Conservation (phyloP, 1,140 invertebrate species). For the Diploscapter pachys region DNA sequence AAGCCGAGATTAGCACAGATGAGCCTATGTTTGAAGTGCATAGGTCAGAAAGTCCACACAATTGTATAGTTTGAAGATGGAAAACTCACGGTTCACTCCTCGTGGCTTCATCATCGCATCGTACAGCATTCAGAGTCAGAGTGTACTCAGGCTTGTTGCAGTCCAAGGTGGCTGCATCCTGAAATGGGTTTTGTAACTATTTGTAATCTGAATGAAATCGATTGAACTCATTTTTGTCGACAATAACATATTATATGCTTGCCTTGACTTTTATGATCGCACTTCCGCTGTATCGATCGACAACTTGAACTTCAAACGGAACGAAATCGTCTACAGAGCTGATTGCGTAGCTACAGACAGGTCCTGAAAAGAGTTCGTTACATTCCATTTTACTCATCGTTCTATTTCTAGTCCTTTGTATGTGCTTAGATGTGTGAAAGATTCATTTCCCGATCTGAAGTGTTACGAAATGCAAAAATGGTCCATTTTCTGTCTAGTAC, state of each 20-base stretch:
- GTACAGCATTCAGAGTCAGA: constrained; percentile 45
- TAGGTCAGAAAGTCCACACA: no score
- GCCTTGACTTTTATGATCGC: constrained; percentile 46
- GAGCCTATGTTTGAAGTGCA: no score
- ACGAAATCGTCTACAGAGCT: constrained; percentile 38
- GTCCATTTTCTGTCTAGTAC: constrained; percentile 19
- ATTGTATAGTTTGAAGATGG: background rate
- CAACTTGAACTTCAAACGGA: constrained; percentile 47
- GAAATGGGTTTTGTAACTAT: background rate
- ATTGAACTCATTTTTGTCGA: background rate
- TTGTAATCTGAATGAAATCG: background rate
- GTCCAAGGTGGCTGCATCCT: constrained; percentile 44
- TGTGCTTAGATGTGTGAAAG: constrained; percentile 6
- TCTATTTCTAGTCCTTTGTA: background rate
- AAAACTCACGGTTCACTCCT: constrained; percentile 45
- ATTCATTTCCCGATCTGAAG: constrained; percentile 2
- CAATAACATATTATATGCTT: constrained; percentile 4
- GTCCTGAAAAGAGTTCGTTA: constrained; percentile 39
- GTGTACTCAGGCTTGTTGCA: constrained; percentile 45
- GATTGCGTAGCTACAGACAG: constrained; percentile 52
- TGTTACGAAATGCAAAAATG: no score
- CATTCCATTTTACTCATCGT: background rate
- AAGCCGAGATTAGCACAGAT: no score
- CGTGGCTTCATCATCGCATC: constrained; percentile 49
- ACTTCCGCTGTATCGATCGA: constrained; percentile 48